Base-by-base conservation (phyloP, 2,113 vertebrate species). In the Clarias magur region DNA sequence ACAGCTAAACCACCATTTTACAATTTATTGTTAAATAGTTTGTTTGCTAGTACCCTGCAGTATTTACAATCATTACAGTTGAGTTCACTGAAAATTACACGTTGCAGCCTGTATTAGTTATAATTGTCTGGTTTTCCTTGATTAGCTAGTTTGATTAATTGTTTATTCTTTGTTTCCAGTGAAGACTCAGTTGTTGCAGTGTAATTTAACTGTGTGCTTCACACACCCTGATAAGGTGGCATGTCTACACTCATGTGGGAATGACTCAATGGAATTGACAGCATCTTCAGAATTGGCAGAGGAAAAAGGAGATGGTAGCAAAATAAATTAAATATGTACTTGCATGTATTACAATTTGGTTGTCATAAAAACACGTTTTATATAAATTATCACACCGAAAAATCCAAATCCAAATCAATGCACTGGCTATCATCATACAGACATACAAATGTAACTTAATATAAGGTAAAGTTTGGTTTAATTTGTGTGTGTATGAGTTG, bases 181-280 rank as follows among this genome's bases (percentile, higher is more conserved):
- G 88, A 93, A 88, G 91, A 95, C 93, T 86, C 94, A 98, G 88
- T 91, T 97, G 27, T 92, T 95, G 90, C 96, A 95, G 80, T 98
- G 97, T 92, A 96, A 97, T 84, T 95, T 99, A 48, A 96, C 93
- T 79, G 83, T 97, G 85, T 95, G 94, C 85, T 95, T 98, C 89
- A 95, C 27, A 90, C 93, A 91, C 78, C 95, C 96, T 75, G 23
- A 88, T 87, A 95, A 93, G 87, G 72, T 79, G 81, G 91, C 89
- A 16, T 86, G 90, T 63, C 91, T 93, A 87, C 89, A 86, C 89
- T 93, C 93, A 91, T 62, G 83, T 89, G 92, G 93, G 86, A 90
- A 92, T 88, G 91, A 59, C 48, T 54, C 21, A 17, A 80, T 59
- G 38, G 86, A 90, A 38, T 82, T 87, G 4, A 38, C 56, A 82